Percentiles rank a stretch among this genome's conserved stretches.
phyloP scores from a whole-genome alignment of 2,113 vertebrate genomes.

The Coptodon rendalli region DNA sequence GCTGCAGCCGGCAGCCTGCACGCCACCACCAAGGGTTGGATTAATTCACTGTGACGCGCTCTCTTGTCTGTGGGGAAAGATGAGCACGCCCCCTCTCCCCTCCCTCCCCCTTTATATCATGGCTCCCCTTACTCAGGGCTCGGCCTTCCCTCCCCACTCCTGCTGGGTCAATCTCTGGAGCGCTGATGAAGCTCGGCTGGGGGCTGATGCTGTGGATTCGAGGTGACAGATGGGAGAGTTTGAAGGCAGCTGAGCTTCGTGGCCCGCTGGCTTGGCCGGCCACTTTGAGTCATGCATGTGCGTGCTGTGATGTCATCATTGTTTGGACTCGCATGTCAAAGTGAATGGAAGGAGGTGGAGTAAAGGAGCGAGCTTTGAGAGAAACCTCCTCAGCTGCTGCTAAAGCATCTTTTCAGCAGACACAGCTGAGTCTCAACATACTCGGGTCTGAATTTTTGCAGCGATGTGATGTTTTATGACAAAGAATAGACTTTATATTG shows the following conservation, averaged over 20 bases:
- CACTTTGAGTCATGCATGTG: slow-evolving; percentile 42
- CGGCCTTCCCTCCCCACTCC: neutral
- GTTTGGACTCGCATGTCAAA: slow-evolving; percentile 20
- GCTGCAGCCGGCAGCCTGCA: slow-evolving; percentile 6
- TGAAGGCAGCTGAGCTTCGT: slow-evolving; percentile 16
- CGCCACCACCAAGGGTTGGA: neutral
- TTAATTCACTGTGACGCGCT: slow-evolving; percentile 49
- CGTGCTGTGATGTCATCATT: slow-evolving; percentile 37
- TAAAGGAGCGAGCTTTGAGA: neutral
- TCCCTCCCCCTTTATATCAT: neutral
- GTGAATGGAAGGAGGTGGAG: neutral
- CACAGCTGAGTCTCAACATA: neutral
- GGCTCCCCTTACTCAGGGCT: neutral
- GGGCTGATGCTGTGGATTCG: slow-evolving; percentile 8
- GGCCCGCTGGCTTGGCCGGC: neutral
- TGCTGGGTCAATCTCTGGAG: neutral
- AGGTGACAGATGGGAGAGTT: slow-evolving; percentile 39
- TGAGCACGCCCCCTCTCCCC: neutral
- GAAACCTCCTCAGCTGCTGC: neutral
- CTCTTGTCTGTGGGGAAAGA: slow-evolving; percentile 26
- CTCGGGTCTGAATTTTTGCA: neutral
- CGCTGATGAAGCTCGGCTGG: neutral
- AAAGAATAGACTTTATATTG: neutral
- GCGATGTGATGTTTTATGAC: neutral
- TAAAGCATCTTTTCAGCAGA: slow-evolving; percentile 8